Conservation (phyloP, 2,888 invertebrate genomes). For the Chaetoderma sp. region DNA sequence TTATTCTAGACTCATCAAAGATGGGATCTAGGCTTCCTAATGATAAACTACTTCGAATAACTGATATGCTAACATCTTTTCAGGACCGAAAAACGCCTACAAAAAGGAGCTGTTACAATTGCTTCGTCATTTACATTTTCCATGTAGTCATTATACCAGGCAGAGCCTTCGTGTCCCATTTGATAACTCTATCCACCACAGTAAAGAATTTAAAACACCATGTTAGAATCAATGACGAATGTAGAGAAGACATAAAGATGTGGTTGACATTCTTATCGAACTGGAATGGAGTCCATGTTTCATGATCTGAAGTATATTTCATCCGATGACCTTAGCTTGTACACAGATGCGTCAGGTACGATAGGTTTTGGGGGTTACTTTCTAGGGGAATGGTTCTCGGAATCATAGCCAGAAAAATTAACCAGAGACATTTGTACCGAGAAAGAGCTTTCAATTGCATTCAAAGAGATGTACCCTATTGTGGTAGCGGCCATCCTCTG, state of each 20-base stretch:
- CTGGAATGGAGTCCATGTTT: slow-evolving; percentile 19
- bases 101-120: slow-evolving; percentile 25
- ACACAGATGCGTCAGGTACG: too few species aligned
- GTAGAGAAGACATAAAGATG: slow-evolving; percentile 24
- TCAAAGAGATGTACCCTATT: too few species aligned
- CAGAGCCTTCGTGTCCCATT: slow-evolving; percentile 29
- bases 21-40: slow-evolving; percentile 29
- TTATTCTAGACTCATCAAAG: slow-evolving; percentile 23
- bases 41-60: slow-evolving; percentile 21
- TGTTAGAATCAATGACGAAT: slow-evolving; percentile 20
- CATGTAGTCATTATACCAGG: slow-evolving; percentile 29
- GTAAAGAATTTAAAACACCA: slow-evolving; percentile 17
- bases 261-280: slow-evolving; percentile 13
- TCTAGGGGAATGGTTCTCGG: too few species aligned
- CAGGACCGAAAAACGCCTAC: slow-evolving; percentile 17
- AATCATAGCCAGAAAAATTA: too few species aligned
- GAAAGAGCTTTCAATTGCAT: too few species aligned
- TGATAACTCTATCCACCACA: slow-evolving; percentile 15
- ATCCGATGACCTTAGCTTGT: too few species aligned
- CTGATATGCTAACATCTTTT: slow-evolving; percentile 9
- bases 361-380: too few species aligned
- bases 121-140: slow-evolving; percentile 27
- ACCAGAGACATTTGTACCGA: too few species aligned
- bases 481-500: too few species aligned
- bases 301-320: too few species aligned